These are phyloP conservation scores for Actias luna DNA, from an alignment of 2,888 invertebrate species.

Conservation along the genomic window DNA sequence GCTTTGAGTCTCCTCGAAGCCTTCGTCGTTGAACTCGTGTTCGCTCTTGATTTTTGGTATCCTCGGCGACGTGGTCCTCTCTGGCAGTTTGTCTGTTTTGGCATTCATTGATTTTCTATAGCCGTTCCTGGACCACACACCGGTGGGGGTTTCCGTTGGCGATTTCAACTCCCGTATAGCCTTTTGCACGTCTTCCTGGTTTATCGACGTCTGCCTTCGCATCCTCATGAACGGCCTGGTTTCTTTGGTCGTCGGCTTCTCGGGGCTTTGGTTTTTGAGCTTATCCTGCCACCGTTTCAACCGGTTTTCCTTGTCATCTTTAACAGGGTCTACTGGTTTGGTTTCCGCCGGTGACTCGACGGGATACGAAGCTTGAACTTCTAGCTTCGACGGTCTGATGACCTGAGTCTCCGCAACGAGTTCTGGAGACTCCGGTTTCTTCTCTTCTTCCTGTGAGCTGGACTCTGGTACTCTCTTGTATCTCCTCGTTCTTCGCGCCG, in stretches of 20 bases:
- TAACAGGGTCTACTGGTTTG: slow-evolving; percentile 58
- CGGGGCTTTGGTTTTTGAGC: slow-evolving; percentile 81
- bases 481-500: slow-evolving; percentile 89
- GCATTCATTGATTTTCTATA: slow-evolving; percentile 62
- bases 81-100: slow-evolving; percentile 53
- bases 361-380: slow-evolving; percentile 78
- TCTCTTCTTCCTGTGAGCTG: slow-evolving; percentile 81
- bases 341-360: slow-evolving; percentile 61
- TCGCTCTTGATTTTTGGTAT: slow-evolving; percentile 81
- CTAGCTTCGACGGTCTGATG: slow-evolving; percentile 74
- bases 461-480: slow-evolving; percentile 86
- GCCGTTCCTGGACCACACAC: slow-evolving; percentile 80
- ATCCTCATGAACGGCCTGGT: slow-evolving; percentile 73
- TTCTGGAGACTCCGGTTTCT: slow-evolving; percentile 69
- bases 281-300: slow-evolving; percentile 87
- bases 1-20: slow-evolving; percentile 95
- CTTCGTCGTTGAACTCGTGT: slow-evolving; percentile 92
- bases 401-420: slow-evolving; percentile 80
- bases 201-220: slow-evolving; percentile 86
- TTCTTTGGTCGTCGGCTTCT: slow-evolving; percentile 71
- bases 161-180: slow-evolving; percentile 85
- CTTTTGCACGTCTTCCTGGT: slow-evolving; percentile 86
- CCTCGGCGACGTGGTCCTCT: slow-evolving; percentile 70
- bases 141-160: slow-evolving; percentile 82
- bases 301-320: slow-evolving; percentile 82